Percentiles rank a stretch among this genome's conserved stretches.
These are phyloP conservation scores for Neodontobutis hainanensis DNA, from an alignment of 2,113 vertebrate genomes.

Conservation along the genomic window DNA sequence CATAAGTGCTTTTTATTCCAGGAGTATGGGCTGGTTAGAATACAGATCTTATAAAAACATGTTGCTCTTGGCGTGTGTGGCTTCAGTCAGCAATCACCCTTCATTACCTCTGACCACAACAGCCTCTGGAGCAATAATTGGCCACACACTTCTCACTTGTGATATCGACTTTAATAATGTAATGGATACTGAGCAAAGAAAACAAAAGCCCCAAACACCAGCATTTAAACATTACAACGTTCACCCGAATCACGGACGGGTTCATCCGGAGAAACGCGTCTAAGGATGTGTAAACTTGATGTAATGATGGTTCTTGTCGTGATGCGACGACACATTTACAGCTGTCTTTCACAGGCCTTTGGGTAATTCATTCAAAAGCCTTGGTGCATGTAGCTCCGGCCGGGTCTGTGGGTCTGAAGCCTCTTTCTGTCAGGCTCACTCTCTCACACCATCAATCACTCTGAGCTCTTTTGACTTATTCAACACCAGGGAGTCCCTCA, in stretches of 20 bases:
- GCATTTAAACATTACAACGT: no score
- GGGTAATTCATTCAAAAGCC: conserved; percentile 12
- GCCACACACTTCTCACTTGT: conserved; percentile 56
- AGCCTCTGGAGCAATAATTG: background rate
- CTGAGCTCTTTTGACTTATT: conserved; percentile 44
- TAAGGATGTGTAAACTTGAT: background rate
- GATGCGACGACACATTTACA: no score
- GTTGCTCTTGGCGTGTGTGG: conserved; percentile 38
- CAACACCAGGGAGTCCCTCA: conserved; percentile 40
- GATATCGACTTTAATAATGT: conserved; percentile 24
- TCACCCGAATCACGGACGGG: no score
- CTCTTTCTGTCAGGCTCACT: conserved; percentile 48
- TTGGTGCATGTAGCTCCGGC: conserved; percentile 27
- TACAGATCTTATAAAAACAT: conserved; percentile 41
- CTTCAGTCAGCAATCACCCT: conserved; percentile 47
- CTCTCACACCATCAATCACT: conserved; percentile 70
- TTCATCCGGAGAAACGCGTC: background rate
- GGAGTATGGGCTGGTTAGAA: conserved; percentile 25
- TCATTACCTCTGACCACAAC: conserved; percentile 37
- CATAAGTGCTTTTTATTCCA: conserved; percentile 21
- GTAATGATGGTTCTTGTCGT: no score
- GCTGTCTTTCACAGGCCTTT: background rate
- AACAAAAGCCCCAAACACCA: background rate
- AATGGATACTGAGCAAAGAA: conserved; percentile 14
- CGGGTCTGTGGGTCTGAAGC: conserved; percentile 27